Evolutionary conservation across 2,888 invertebrate species (phyloP).

Genomic region (Andrena camellia): DNA sequence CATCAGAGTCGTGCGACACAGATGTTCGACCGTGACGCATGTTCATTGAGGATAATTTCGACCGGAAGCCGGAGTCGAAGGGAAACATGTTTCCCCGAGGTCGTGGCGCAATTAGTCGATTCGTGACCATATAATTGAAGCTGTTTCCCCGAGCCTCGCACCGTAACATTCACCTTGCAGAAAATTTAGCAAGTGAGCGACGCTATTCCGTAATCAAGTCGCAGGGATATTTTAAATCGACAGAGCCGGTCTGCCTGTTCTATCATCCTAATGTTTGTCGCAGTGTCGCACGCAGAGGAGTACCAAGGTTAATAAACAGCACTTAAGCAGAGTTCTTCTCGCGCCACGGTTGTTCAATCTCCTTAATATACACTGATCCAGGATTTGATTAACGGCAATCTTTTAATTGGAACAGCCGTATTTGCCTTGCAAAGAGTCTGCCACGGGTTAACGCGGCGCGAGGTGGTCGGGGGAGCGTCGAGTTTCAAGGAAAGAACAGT

Average conservation of each 20-base stretch:
- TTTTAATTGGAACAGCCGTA: conserved; percentile 13
- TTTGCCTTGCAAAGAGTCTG: background rate
- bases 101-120: conserved; percentile 43
- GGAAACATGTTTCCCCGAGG: conserved; percentile 29
- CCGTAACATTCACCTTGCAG: background rate
- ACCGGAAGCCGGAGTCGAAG: conserved; percentile 47
- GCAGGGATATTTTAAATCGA: background rate
- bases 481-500: background rate
- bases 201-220: background rate
- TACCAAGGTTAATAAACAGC: conserved; percentile 31
- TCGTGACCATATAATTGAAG: conserved; percentile 37
- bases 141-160: background rate
- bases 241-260: conserved; percentile 16
- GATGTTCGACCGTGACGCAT: background rate
- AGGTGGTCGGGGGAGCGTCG: background rate
- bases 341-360: background rate
- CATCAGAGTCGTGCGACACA: background rate
- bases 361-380: background rate
- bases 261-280: conserved; percentile 4
- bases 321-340: background rate
- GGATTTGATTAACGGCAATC: conserved; percentile 24
- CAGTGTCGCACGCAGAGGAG: background rate
- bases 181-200: background rate
- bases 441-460: background rate
- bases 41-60: conserved; percentile 29